These are phyloP conservation scores for Apostichopus californicus DNA, from an alignment of 35 echinoderm and acorn worm species.

Conservation along the genomic window DNA sequence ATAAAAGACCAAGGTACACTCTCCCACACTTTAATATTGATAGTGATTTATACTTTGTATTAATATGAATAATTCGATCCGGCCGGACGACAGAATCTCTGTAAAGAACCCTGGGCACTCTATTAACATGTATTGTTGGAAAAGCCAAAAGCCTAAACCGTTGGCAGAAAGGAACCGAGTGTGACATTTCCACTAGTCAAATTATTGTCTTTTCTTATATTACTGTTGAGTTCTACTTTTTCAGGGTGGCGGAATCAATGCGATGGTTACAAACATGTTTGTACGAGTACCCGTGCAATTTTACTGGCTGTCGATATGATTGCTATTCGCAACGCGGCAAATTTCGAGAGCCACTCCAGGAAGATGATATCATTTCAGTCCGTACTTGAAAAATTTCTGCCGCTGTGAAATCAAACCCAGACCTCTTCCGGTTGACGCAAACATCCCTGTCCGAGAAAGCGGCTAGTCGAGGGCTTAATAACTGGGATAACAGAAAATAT, in stretches of 20 bases:
- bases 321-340: background rate
- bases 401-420: background rate
- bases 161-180: too few relatives aligned
- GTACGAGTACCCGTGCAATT: background rate
- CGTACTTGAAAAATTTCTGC: background rate
- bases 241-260: background rate
- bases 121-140: too few relatives aligned
- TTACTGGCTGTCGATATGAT: background rate
- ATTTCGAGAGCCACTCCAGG: slow-evolving; percentile 38
- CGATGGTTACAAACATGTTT: background rate
- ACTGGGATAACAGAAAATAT: background rate
- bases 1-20: too few relatives aligned
- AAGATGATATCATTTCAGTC: slow-evolving; percentile 45
- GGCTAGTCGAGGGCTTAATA: slow-evolving; percentile 23
- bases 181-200: too few relatives aligned
- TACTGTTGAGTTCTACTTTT: too few relatives aligned
- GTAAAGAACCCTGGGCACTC: too few relatives aligned
- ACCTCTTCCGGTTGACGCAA: slow-evolving; percentile 15
- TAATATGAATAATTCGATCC: too few relatives aligned
- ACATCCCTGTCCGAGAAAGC: background rate
- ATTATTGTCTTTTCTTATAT: too few relatives aligned
- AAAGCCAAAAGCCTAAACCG: too few relatives aligned
- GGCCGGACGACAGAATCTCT: too few relatives aligned
- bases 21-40: too few relatives aligned
- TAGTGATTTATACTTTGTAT: too few relatives aligned